A percentile compares a stretch with the other conserved stretches of the same genome.
Conservation (phyloP, 2,797 vertebrate species). For the Acridotheres tristis region DNA sequence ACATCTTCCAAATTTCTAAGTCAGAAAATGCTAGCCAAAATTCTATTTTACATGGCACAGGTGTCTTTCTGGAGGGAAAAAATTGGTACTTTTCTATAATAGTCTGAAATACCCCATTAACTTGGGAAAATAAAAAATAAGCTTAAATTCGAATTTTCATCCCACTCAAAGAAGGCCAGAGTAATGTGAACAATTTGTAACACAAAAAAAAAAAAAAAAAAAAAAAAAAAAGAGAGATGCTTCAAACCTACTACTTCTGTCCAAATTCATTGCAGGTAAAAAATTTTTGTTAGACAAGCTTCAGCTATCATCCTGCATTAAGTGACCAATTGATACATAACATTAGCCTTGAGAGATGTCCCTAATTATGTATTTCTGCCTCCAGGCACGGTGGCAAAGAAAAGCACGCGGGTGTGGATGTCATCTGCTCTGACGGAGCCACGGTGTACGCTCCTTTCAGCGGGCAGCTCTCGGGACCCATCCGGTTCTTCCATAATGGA, state of each 20-base stretch:
- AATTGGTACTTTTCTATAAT: background rate
- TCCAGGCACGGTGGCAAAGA: background rate
- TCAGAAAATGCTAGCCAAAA: background rate
- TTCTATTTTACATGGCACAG: background rate
- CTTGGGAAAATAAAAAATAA: background rate
- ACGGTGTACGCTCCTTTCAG: conserved; percentile 80
- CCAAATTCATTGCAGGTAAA: background rate
- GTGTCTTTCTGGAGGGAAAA: background rate
- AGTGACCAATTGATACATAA: accelerated
- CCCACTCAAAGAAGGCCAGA: background rate
- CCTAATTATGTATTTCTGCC: background rate
- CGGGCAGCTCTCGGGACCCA: conserved; percentile 75
- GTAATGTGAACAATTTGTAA: background rate
- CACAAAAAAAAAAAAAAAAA: background rate
- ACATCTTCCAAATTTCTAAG: background rate
- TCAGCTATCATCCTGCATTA: background rate
- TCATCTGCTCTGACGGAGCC: conserved; percentile 66
- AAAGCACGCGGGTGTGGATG: conserved; percentile 53
- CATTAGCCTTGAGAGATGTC: background rate
- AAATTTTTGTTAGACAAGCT: background rate
- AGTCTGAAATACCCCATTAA: background rate
- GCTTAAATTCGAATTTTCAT: background rate
- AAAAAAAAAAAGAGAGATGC: too few relatives aligned
- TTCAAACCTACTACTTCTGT: background rate
- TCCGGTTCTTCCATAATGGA: conserved; percentile 64